Evolutionary conservation across 2,113 vertebrate genomes (phyloP), one percentile per base, ranked within the genome.

Genomic region (Indri indri): DNA sequence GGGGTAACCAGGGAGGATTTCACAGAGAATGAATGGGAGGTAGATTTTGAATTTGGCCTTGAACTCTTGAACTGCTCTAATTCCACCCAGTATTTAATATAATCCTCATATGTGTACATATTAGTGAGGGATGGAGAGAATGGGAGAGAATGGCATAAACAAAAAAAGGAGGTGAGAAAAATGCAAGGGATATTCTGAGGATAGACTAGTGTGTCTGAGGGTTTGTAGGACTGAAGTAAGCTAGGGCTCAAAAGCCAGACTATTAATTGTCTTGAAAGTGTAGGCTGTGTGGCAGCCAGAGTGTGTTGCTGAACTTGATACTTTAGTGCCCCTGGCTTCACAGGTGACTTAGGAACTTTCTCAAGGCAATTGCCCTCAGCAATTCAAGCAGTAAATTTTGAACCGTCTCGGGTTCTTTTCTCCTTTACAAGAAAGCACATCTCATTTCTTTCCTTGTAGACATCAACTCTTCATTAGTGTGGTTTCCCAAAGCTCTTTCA

Each of bases 11-110:
- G 5, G 0, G 8, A 89, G n/a, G 32, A 8, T 88, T 94, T 81
- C 37, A 27, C 17, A 71, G 59, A 92, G 9, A 79, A 22, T 37
- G 17, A 65, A 71, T 88, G 20, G 22, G 30, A 95, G 45, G 59
- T 52, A 73, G 45, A 47, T 57, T 92, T 91, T 85, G 34, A 85
- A 89, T 6, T 61, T 91, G 37, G 18, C 70, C 83, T 97, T 93
- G 32, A 79, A 54, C 52, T 54, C 52, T 54, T 54, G 17, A 54
- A 54, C 17, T 54, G 18, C 52, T 54, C 52, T 54, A 54, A 54
- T 54, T 54, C 52, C 52, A 54, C 52, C 52, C 52, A 54, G 52
- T 54, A 54, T 54, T 54, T 17, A 54, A 18, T 18, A 18, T 17
- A 54, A 54, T 54, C 5, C 17, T 54, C 52, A 5, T 65, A 54